These are phyloP conservation scores for Eilema caniola DNA, from an alignment of 2,888 invertebrate genomes.

Conservation along the genomic window DNA sequence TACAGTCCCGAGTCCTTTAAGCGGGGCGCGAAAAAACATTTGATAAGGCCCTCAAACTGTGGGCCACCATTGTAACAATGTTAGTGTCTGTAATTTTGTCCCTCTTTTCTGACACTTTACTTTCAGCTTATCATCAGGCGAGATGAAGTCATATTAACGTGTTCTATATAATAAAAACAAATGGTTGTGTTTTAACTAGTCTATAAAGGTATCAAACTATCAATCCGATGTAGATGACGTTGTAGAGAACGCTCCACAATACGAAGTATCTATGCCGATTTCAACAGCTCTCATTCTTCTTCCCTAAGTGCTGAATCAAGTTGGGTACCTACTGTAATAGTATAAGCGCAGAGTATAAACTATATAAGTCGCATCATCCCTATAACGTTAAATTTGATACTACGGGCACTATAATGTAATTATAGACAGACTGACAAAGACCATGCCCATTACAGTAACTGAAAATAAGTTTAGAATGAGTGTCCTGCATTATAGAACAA, in stretches of 20 bases:
- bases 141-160: no score
- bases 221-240: background rate
- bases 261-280: background rate
- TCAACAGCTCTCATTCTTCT: background rate
- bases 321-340: background rate
- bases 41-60: no score
- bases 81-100: no score
- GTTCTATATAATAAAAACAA: no score
- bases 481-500: no score
- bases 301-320: background rate
- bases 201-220: background rate
- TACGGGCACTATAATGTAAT: background rate
- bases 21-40: no score
- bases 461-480: background rate
- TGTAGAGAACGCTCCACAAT: background rate
- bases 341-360: background rate
- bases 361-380: background rate
- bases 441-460: background rate
- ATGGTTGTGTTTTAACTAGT: background rate
- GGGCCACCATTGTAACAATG: no score
- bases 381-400: background rate
- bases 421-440: background rate
- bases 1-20: no score
- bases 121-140: no score
- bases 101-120: no score